Percentiles rank a stretch among this genome's conserved stretches.
phyloP scores from a whole-genome alignment of 1,140 invertebrate genomes.

The Berghia stephanieae region DNA sequence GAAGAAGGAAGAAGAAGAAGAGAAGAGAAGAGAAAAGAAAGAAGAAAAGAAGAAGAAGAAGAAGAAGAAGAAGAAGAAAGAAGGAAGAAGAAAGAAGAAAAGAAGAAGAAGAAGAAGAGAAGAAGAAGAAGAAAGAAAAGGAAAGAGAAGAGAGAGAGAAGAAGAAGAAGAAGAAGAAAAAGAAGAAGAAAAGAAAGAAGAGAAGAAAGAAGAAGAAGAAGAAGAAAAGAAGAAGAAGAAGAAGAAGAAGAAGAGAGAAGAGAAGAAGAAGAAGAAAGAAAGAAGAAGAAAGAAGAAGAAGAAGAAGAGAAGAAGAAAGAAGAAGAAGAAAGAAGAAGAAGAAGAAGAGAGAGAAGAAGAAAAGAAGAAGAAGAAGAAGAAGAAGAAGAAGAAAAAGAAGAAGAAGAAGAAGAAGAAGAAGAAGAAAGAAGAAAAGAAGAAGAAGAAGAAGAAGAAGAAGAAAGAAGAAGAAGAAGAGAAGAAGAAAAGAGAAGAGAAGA shows the following conservation, averaged over 20 bases:
- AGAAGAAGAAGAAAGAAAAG: not conserved
- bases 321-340: not conserved
- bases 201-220: too few relatives aligned
- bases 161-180: too few relatives aligned
- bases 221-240: too few relatives aligned
- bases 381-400: conserved; percentile 1
- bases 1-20: not conserved
- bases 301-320: not conserved
- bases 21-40: not conserved
- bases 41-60: not conserved
- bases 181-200: too few relatives aligned
- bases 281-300: not conserved
- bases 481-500: not conserved
- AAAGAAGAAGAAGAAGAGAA: not conserved
- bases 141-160: not conserved
- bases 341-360: conserved; percentile 16
- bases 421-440: not conserved
- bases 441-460: not conserved
- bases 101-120: not conserved
- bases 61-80: not conserved
- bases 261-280: not conserved
- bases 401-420: not conserved
- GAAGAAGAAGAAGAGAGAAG: conserved; percentile 15
- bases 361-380: not conserved
- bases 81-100: not conserved